A percentile compares a stretch with the other conserved stretches of the same genome.
phyloP scores from a whole-genome alignment of 2,797 vertebrate species.

The Coranthus polyacanthus region DNA sequence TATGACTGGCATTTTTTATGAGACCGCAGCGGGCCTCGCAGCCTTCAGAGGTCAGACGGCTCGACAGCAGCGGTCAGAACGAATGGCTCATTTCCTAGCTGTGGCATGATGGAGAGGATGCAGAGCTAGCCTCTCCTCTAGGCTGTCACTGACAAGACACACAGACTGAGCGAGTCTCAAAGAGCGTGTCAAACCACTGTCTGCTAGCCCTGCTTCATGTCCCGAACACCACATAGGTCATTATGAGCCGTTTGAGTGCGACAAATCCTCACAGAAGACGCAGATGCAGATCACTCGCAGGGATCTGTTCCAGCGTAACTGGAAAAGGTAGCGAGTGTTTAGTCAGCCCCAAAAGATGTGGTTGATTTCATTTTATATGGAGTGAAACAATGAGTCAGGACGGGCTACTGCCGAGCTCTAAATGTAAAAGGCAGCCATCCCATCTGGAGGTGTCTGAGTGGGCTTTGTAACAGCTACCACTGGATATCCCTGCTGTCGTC shows the following conservation, averaged over 20 bases:
- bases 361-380: constrained; percentile 82
- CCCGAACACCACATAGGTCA: constrained; percentile 53
- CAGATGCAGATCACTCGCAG: constrained; percentile 31
- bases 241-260: constrained; percentile 44
- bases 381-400: constrained; percentile 80
- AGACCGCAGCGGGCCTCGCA: constrained; percentile 75
- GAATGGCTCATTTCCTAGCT: constrained; percentile 77
- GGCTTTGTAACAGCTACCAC: constrained; percentile 68
- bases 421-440: constrained; percentile 68
- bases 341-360: constrained; percentile 67
- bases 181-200: constrained; percentile 66
- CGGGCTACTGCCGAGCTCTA: constrained; percentile 68
- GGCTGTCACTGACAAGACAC: constrained; percentile 61
- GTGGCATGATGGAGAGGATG: constrained; percentile 72
- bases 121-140: constrained; percentile 47
- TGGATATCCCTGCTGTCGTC: constrained; percentile 75
- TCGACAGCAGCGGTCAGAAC: constrained; percentile 73
- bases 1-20: constrained; percentile 81
- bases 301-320: constrained; percentile 46
- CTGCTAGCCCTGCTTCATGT: constrained; percentile 63
- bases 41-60: constrained; percentile 75
- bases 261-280: constrained; percentile 29
- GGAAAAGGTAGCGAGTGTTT: constrained; percentile 61
- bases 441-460: constrained; percentile 75
- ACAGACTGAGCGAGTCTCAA: constrained; percentile 46